A percentile compares a stretch with the other conserved stretches of the same genome.
Evolutionary conservation across 2,113 vertebrate genomes (phyloP).

Genomic region (Sphaerodactylus townsendi): DNA sequence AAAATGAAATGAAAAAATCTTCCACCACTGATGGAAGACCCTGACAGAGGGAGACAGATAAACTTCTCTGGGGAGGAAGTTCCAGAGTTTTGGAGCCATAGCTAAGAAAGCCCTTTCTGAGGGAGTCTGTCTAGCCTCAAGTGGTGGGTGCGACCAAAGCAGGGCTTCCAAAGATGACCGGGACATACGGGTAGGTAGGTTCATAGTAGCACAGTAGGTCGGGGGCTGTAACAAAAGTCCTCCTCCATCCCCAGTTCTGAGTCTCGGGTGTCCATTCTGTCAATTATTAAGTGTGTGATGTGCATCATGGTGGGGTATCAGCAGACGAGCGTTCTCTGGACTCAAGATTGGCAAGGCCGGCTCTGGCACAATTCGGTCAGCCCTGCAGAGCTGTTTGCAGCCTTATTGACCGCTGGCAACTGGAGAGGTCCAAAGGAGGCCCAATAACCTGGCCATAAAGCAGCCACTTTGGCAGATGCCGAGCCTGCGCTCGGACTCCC

Average conservation of each 20-base stretch:
- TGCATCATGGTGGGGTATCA: no score
- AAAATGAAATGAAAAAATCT: no score
- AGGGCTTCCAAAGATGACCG: no score
- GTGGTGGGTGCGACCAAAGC: no score
- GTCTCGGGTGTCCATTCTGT: not conserved
- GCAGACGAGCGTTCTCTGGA: not conserved
- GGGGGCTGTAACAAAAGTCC: no score
- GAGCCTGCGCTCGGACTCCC: constrained; percentile 3
- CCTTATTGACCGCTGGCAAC: not conserved
- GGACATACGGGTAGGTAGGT: not conserved
- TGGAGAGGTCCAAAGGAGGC: not conserved
- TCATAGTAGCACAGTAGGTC: not conserved
- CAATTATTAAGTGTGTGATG: not conserved
- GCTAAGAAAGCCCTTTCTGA: no score
- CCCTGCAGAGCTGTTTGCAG: not conserved
- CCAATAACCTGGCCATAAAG: constrained; percentile 13
- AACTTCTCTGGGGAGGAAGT: no score
- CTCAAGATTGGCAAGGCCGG: no score
- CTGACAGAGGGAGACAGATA: no score
- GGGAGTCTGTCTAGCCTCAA: no score
- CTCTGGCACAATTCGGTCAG: not conserved
- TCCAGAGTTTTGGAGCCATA: no score
- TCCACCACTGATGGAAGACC: no score
- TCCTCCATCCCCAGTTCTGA: not conserved
- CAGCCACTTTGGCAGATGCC: constrained; percentile 2